A percentile compares a stretch with the other conserved stretches of the same genome.
These are phyloP conservation scores for Cololabis saira DNA, from an alignment of 2,113 vertebrate species.

Conservation along the genomic window DNA sequence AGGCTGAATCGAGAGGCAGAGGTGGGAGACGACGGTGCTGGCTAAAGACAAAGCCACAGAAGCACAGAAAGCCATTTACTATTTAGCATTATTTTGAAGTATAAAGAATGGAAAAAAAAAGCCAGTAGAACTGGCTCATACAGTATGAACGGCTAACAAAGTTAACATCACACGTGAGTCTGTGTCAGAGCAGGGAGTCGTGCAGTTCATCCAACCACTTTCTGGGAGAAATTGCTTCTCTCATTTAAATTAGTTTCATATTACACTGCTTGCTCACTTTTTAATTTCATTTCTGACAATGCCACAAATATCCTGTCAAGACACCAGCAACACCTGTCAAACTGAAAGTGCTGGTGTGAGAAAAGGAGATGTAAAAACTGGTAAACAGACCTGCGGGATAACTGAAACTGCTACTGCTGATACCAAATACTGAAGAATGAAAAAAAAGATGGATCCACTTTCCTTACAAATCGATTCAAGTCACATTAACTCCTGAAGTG, in stretches of 20 bases:
- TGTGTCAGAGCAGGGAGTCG: constrained; percentile 25
- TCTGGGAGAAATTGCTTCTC: constrained; percentile 41
- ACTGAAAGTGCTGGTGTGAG: constrained; percentile 26
- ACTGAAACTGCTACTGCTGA: neutral
- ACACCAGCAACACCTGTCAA: constrained; percentile 41
- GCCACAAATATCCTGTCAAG: constrained; percentile 32
- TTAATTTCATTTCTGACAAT: constrained; percentile 65
- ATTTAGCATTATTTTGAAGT: constrained; percentile 26
- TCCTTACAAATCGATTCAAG: neutral
- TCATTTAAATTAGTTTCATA: constrained; percentile 53
- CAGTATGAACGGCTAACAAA: neutral
- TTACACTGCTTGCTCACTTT: constrained; percentile 52
- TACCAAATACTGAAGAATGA: neutral
- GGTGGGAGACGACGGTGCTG: constrained; percentile 40
- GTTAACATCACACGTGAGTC: constrained; percentile 26
- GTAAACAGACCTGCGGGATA: neutral
- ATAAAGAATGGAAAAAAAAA: constrained; percentile 21
- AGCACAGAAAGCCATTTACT: constrained; percentile 37
- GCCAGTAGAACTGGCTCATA: neutral
- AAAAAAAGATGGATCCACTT: neutral
- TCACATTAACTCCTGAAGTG: neutral
- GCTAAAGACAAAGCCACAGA: constrained; percentile 50
- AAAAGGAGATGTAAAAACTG: neutral
- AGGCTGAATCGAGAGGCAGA: constrained; percentile 62
- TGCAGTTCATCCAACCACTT: constrained; percentile 38